Percentiles rank a stretch among this genome's conserved stretches.
phyloP scores from a whole-genome alignment of 2,797 vertebrate genomes.

The Aquila chrysaetos region DNA sequence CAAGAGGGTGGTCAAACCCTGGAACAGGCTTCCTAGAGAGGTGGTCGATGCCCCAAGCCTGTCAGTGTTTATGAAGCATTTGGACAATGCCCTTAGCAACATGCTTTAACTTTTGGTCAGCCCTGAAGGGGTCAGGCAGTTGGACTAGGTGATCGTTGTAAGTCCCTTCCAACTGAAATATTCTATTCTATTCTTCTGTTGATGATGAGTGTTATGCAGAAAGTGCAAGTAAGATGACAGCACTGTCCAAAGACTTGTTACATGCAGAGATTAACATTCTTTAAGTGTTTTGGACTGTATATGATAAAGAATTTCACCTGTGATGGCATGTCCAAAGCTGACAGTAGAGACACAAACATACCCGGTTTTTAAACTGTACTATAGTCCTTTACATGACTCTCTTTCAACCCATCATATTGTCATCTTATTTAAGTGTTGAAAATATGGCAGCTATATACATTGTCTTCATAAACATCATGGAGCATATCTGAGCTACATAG shows the following conservation, averaged over 20 bases:
- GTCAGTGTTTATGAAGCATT: not conserved
- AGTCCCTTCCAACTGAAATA: not conserved
- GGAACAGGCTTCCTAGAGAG: not conserved
- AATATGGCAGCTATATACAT: not conserved
- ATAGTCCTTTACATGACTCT: not conserved
- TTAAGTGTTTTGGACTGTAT: not conserved
- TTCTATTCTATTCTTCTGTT: not conserved
- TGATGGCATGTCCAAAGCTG: not conserved
- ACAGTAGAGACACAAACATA: not conserved
- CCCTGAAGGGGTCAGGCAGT: not conserved
- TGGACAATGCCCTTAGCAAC: not conserved
- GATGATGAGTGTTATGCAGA: not conserved
- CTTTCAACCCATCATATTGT: not conserved
- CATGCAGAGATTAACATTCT: not conserved
- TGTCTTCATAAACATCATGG: not conserved
- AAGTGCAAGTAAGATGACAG: not conserved
- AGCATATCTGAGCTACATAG: not conserved
- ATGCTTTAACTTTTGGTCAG: not conserved
- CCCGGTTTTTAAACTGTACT: not conserved
- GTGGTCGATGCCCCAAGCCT: too few species aligned
- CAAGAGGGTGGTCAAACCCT: not conserved
- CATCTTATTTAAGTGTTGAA: not conserved
- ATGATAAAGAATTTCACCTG: not conserved
- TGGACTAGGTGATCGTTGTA: rapidly evolving
- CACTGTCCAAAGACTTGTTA: not conserved